phyloP scores from a whole-genome alignment of 1,140 invertebrate genomes.

The Penaeus chinensis region DNA sequence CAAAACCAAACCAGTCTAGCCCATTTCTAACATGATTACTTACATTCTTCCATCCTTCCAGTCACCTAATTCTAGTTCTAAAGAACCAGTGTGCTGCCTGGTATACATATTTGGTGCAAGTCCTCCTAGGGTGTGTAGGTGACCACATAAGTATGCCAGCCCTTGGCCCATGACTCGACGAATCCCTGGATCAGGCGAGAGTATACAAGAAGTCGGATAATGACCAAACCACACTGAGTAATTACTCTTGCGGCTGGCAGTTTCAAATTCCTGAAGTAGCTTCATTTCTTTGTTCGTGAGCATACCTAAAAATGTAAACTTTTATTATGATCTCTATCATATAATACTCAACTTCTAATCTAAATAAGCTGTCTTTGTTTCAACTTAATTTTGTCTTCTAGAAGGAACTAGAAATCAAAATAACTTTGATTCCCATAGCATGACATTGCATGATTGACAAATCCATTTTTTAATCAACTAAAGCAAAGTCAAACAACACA shows the following conservation, averaged over 20 bases:
- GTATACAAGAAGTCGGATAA: slow-evolving; percentile 90
- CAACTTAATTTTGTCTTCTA: too few relatives aligned
- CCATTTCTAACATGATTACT: slow-evolving; percentile 65
- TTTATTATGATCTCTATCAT: neutral
- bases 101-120: slow-evolving; percentile 88
- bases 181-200: slow-evolving; percentile 64
- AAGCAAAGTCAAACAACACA: too few relatives aligned
- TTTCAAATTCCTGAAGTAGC: slow-evolving; percentile 48
- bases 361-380: neutral
- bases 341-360: slow-evolving; percentile 17
- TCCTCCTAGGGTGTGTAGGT: slow-evolving; percentile 86
- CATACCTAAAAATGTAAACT: slow-evolving; percentile 42
- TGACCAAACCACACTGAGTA: slow-evolving; percentile 90
- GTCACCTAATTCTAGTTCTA: slow-evolving; percentile 92
- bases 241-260: slow-evolving; percentile 66
- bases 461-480: too few relatives aligned
- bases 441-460: too few relatives aligned
- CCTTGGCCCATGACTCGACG: slow-evolving; percentile 73
- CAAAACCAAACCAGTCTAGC: slow-evolving; percentile 14
- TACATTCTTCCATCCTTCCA: slow-evolving; percentile 93
- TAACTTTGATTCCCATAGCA: too few relatives aligned
- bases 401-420: too few relatives aligned
- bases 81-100: slow-evolving; percentile 82
- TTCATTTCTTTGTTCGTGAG: slow-evolving; percentile 68
- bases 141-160: slow-evolving; percentile 89